Base-by-base conservation (phyloP, 1,140 invertebrate genomes). In the Neodiprion virginianus region DNA sequence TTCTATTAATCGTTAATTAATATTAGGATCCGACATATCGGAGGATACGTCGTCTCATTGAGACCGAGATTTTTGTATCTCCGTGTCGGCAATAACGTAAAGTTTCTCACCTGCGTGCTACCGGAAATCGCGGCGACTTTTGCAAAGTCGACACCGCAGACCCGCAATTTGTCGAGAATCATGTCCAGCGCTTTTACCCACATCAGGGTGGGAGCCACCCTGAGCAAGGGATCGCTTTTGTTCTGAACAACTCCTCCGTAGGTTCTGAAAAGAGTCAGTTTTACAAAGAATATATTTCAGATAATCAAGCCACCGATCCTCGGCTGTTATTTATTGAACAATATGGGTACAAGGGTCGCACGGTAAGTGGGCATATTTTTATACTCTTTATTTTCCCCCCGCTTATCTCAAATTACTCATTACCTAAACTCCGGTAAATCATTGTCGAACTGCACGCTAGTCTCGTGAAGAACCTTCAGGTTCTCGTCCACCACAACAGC, bases 131-230 rank as follows among this genome's bases (percentile, higher is more conserved):
- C 95, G 2, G 89, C 90, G 21, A 99, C 93, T 79, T 92, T 92
- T 47, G 91, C 92, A 80, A 98, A 96, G 86, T 97, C 95, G 11
- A 95, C 93, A 21, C 95, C 95, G 71, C 92, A 92, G 9, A 95
- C 91, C 67, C 94, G 91, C 14, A 99, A 88, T 79, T 93, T 92
- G 81, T 98, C 96, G 83, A 99, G 88, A 0, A 98, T 90, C 86
- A 98, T 92, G 83, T 99, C 98, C 28, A 99, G 83, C 0, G 97
- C 96, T 88, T 98, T 97, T 0, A 99, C 93, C 97, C 97, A 99
- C 93, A 99, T 96, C 3, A 96, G 86, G 0, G 95, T 93, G 0
- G 97, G 97, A 4, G 94, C 93, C 69, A 93, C 94, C 66, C 96
- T 93, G n/a, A 92, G 88, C 71, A 84, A 79, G 1, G 87, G 83